Base-by-base conservation (phyloP, 37 sponge, comb jelly and placozoan species). In the Tethya wilhelma region DNA sequence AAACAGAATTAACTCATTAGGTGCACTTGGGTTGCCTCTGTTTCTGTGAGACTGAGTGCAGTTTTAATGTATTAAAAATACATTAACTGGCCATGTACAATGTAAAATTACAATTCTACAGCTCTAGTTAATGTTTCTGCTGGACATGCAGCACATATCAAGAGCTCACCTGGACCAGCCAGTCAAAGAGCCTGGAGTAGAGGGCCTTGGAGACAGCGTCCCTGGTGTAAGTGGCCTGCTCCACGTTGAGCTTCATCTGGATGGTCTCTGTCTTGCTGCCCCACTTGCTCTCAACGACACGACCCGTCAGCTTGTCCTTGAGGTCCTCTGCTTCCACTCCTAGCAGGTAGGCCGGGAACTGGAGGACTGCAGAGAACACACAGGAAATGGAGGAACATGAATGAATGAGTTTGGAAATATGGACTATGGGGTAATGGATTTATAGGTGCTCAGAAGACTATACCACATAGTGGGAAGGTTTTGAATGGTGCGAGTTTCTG, bases 201-300 rank as follows among this genome's bases (percentile, higher is more conserved):
- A 97, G 86, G 0, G 98, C 87, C 83, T 97, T 97, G 44, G 98
- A 87, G 63, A 97, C 85, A n/a, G 98, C 98, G 73, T 97, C 95
- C 32, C 98, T 60, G 1, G 98, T 95, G 46, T 91, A 89, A 0
- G 90, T 77, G 41, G 98, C 98, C 78, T 95, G 98, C 74, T 97
- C 98, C 26, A 90, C 91, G 65, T 97, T 97, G 39, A 95, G 89
- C 26, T 87, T 92, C 79, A 97, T 89, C 38, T 90, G 66, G 31
- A 95, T 86, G 38, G 82, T 75, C 79, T 97, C 98, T 0, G 91
- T 73, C 75, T 95, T 92, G 28, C 93, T 91, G 60, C 98, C 98
- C 98, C 98, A 97, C 72, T 87, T 94, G 77, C 95, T 95, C 78
- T 97, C 98, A 84, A 97, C 95, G 32, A 95, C 83, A 46, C 98